Conservation (phyloP, 2,113 vertebrate species). For the Camelus bactrianus region DNA sequence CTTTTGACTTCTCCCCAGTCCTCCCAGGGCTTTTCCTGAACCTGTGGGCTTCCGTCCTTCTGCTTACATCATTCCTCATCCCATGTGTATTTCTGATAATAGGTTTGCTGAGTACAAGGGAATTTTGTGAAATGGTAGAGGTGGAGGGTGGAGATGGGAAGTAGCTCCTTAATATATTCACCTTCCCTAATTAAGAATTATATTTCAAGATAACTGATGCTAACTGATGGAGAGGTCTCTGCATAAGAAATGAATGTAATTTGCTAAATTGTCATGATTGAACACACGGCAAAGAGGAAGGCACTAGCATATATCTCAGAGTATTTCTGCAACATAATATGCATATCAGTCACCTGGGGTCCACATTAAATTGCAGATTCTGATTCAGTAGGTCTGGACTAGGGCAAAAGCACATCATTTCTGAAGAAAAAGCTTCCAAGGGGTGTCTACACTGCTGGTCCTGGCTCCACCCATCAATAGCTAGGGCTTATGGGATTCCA, state of each 20-base stretch:
- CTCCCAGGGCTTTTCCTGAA: not conserved
- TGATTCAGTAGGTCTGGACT: not conserved
- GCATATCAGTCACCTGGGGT: not conserved
- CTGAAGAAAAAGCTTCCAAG: not conserved
- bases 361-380: not conserved
- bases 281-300: not conserved
- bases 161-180: not conserved
- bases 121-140: not conserved
- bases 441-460: not conserved
- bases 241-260: not conserved
- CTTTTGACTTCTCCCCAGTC: not conserved
- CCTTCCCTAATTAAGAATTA: not conserved
- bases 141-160: not conserved
- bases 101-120: not conserved
- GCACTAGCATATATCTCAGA: not conserved
- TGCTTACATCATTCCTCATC: not conserved
- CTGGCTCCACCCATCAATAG: not conserved
- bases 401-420: not conserved
- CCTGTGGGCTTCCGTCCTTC: fast-evolving
- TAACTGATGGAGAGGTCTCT: not conserved
- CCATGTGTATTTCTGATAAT: not conserved
- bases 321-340: not conserved
- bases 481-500: not conserved
- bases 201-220: not conserved
- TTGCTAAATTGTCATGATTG: not conserved